These are phyloP conservation scores for Rissa tridactyla DNA, from an alignment of 2,113 vertebrate genomes.

Conservation along the genomic window DNA sequence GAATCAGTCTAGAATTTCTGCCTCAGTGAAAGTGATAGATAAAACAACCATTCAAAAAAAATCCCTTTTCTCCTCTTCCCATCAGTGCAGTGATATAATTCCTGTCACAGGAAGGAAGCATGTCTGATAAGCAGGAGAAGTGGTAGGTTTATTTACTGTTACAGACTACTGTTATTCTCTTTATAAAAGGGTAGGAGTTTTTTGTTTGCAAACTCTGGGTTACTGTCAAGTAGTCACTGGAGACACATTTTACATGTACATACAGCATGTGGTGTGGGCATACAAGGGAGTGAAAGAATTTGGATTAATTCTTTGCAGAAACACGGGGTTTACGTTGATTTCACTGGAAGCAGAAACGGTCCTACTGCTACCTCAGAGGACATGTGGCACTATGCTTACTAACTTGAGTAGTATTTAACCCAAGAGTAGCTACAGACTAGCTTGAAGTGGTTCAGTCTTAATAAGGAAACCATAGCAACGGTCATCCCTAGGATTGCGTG, in stretches of 20 bases:
- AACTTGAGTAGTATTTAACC: slow-evolving; percentile 35
- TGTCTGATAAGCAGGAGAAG: slow-evolving; percentile 14
- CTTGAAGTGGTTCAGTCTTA: neutral
- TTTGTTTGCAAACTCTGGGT: neutral
- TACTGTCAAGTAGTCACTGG: neutral
- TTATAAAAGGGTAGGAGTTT: slow-evolving; percentile 16
- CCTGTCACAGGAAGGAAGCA: slow-evolving; percentile 43
- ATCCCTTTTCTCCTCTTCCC: slow-evolving; percentile 55
- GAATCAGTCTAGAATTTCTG: slow-evolving; percentile 64
- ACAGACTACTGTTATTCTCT: neutral
- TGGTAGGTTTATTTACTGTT: slow-evolving; percentile 30
- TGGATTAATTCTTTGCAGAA: neutral
- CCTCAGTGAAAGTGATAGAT: slow-evolving; percentile 59
- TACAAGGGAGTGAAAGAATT: neutral
- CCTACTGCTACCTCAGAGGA: neutral
- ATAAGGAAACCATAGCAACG: neutral
- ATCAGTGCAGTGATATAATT: slow-evolving; percentile 43
- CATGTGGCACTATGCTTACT: neutral
- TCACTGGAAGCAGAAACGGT: neutral
- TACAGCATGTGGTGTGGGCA: neutral
- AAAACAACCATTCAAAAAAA: slow-evolving; percentile 2
- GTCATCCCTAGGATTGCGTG: neutral
- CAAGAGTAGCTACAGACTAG: neutral
- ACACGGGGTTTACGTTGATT: neutral
- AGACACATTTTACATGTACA: neutral